A percentile compares a stretch with the other conserved stretches of the same genome.
phyloP scores from a whole-genome alignment of 2,113 vertebrate species.

The Cephalopterus ornatus region DNA sequence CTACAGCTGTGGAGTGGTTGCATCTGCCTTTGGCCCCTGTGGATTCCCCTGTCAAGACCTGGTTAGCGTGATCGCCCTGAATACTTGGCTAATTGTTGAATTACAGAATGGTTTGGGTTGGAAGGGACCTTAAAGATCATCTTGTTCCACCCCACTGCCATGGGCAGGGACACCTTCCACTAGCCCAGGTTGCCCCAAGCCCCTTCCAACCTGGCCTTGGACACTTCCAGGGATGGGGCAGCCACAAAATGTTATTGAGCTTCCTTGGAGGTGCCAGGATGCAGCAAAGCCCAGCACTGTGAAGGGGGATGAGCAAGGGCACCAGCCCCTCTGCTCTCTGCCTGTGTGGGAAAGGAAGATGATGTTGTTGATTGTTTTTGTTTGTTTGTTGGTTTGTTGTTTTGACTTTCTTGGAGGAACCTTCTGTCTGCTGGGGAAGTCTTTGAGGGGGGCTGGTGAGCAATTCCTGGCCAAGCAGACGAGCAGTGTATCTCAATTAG shows the following conservation, averaged over 20 bases:
- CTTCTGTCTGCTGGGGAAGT: not conserved
- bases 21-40: not conserved
- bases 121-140: not conserved
- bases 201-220: accelerated
- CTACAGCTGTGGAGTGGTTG: not conserved
- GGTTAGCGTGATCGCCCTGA: not conserved
- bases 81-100: not conserved
- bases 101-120: no score
- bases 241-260: not conserved
- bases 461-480: not conserved
- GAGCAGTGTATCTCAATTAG: not conserved
- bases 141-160: not conserved
- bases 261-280: not conserved
- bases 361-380: no score
- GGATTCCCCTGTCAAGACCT: not conserved
- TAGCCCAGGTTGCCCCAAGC: not conserved
- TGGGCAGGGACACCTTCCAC: not conserved
- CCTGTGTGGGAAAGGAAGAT: not conserved
- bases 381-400: not conserved
- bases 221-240: not conserved
- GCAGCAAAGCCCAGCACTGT: not conserved
- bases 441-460: not conserved
- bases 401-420: not conserved
- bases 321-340: no score
- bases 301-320: not conserved